Percentiles rank a stretch among this genome's conserved stretches.
Conservation (phyloP, 2,113 vertebrate genomes). For the Entelurus aequoreus region DNA sequence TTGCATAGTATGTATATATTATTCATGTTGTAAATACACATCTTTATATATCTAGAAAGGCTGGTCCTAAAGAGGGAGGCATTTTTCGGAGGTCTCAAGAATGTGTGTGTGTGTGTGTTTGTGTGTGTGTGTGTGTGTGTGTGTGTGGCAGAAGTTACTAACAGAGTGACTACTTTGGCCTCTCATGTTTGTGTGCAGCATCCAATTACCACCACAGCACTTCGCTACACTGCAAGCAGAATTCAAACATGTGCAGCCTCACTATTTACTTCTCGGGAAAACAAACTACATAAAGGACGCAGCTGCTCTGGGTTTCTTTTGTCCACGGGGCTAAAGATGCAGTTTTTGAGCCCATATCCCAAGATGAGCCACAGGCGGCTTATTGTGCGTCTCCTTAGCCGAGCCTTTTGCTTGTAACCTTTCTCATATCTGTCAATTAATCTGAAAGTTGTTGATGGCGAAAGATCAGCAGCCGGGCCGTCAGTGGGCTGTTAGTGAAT, state of each 20-base stretch:
- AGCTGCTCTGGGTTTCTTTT: conserved; percentile 30
- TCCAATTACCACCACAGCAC: conserved; percentile 28
- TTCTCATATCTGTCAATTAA: conserved; percentile 38
- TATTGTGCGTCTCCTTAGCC: background rate
- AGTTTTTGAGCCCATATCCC: conserved; percentile 5
- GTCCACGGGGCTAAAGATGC: conserved; percentile 21
- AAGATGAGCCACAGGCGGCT: background rate
- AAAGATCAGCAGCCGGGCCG: conserved; percentile 56
- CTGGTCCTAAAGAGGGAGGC: no score
- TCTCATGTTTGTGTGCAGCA: conserved; percentile 40
- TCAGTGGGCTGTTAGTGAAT: conserved; percentile 43
- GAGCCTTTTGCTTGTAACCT: background rate
- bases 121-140: conserved; percentile 4
- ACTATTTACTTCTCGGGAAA: conserved; percentile 12
- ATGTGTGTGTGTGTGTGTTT: background rate
- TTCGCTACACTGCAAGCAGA: conserved; percentile 4
- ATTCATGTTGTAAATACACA: no score
- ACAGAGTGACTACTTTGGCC: conserved; percentile 29
- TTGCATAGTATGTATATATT: no score
- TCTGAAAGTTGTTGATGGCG: conserved; percentile 22
- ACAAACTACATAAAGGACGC: conserved; percentile 35
- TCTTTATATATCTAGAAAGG: no score
- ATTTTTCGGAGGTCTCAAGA: no score
- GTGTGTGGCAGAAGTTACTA: conserved; percentile 27
- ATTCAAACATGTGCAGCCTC: background rate